Base-by-base conservation (phyloP, 1,140 invertebrate species). In the Drosophila bipectinata region DNA sequence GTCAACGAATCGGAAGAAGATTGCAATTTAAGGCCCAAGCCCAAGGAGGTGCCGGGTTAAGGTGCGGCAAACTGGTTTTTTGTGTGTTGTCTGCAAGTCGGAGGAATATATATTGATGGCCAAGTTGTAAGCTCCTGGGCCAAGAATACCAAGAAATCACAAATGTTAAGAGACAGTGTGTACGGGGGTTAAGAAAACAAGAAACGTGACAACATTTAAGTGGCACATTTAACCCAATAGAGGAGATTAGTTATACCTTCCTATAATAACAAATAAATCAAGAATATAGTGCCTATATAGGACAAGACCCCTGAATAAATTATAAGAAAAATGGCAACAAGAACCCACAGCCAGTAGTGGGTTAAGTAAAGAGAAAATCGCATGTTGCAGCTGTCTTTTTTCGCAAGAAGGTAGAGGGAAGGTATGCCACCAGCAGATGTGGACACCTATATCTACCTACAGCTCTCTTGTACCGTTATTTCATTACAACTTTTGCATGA, bases 401-500 rank as follows among this genome's bases (percentile, higher is more conserved):
- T 18, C 44, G 18, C 30, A 2, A 24, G 28, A 48, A 9, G 32
- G 4, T 6, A 12, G 54, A 12, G 14, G 34, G 26, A n/a, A 8
- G 41, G 44, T 8, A 8, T 44, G 41, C 18, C 44, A 58, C 21
- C 12, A 28, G 39, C 56, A 58, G 37, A 44, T 52, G 63, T 60
- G 63, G 63, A 52, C 63, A 67, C 34, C 59, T 63, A 66, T 51
- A 41, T 41, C 26, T 64, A 51, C 62, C 57, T 49, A 24, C 45
- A 28, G 45, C 49, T 69, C 37, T 69, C 44, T 53, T 62, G 64
- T 82, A 55, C 81, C 82, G 81, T 87, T 85, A 85, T 87, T 85
- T 87, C 81, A 85, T 85, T 85, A 87, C 78, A 75, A 87, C 74
- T 74, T 87, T 85, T 81, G 81, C 82, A 85, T 85, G 81, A 85